Evolutionary conservation across 2,797 vertebrate species (phyloP).

Genomic region (Molossus molossus): DNA sequence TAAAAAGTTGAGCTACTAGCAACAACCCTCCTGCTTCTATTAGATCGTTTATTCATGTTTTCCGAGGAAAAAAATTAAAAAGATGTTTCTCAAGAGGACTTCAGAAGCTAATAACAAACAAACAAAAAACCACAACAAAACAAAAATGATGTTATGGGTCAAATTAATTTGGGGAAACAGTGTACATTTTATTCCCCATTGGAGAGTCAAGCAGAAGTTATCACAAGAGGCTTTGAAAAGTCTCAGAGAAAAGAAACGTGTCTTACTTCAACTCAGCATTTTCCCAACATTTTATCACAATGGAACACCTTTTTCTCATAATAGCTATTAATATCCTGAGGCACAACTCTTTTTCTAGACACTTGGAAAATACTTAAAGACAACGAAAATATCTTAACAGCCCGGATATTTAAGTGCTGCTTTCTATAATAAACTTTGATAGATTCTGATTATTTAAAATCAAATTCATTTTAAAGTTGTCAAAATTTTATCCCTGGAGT

Average conservation of each 20-base stretch:
- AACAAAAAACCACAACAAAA: background rate
- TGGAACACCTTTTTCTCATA: slow-evolving; percentile 28
- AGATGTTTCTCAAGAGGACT: background rate
- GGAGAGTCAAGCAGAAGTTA: background rate
- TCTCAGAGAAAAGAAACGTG: background rate
- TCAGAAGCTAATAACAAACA: background rate
- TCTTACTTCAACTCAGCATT: background rate
- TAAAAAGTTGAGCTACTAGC: background rate
- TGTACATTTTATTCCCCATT: background rate
- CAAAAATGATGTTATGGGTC: background rate
- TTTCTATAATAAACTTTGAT: slow-evolving; percentile 13
- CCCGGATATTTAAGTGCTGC: background rate
- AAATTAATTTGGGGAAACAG: slow-evolving; percentile 9
- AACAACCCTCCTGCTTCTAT: background rate
- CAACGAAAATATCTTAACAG: slow-evolving; percentile 37
- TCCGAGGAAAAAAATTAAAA: background rate
- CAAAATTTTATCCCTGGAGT: slow-evolving; percentile 56
- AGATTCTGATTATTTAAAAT: slow-evolving; percentile 62
- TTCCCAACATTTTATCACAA: slow-evolving; percentile 65
- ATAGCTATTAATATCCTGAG: background rate
- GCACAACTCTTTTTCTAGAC: slow-evolving; percentile 54
- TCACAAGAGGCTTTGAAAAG: background rate
- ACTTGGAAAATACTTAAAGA: slow-evolving; percentile 47
- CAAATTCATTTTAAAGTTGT: slow-evolving; percentile 68
- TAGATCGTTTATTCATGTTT: background rate